Base-by-base conservation (phyloP, 2,113 vertebrate species). In the Mystacornis crossleyi region DNA sequence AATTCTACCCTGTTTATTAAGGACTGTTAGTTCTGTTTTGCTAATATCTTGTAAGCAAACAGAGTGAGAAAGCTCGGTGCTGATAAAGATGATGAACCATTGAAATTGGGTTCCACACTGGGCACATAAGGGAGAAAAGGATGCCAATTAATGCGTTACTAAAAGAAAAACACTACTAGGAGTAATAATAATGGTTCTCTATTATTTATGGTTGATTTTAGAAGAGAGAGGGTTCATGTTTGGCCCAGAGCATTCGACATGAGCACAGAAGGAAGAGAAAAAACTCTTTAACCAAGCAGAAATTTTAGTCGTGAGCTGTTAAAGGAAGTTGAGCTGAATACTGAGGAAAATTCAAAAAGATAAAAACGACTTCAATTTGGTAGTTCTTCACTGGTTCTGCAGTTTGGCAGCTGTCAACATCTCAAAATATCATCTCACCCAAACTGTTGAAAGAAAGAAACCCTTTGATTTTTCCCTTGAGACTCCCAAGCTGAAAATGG, bases 361-460 rank as follows among this genome's bases (percentile, higher is more conserved):
- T 97, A 94, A 97, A 95, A 97, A 97, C 57, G 14, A 92, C 95
- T 97, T 94, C 66, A 65, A 51, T 96, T 95, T 86, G 87, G 77
- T 94, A 79, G 81, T 93, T 93, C 81, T 95, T 97, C 89, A 72
- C 79, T 95, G 93, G 94, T 95, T 97, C 95, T 97, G 93, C 94
- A 98, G 95, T 98, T 97, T 97, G 97, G 91, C 96, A 98, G 96
- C 97, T 98, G 97, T 98, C 97, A 98, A 95, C 96, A 96, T 98
- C 98, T 98, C 96, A 98, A 97, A 98, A 98, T 97, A 98, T 97
- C 92, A 97, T 97, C 97, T 98, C 97, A 96, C 97, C 94, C 94
- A 98, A 97, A 98, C 96, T 86, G 95, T 96, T 98, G 97, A 98
- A 97, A 98, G 97, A 98, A 97, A 97, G 91, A 96, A 97, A 96